Percentiles rank a stretch among this genome's conserved stretches.
phyloP scores from a whole-genome alignment of 2,888 invertebrate species.

The Gasteruption jaculator region DNA sequence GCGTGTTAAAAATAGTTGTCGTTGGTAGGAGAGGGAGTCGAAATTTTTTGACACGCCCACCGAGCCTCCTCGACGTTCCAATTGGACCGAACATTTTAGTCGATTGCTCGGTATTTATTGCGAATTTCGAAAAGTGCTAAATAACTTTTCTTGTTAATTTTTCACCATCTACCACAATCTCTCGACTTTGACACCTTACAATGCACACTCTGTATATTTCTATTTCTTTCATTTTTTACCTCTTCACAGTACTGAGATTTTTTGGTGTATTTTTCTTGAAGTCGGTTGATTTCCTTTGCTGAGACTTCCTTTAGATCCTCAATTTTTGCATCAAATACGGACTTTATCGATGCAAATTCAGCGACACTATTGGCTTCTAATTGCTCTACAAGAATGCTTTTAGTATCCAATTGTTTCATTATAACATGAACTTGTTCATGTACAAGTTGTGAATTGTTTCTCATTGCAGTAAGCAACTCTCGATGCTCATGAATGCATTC shows the following conservation, averaged over 20 bases:
- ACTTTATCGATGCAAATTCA: slow-evolving; percentile 37
- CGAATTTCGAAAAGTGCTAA: too few relatives aligned
- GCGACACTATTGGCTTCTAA: slow-evolving; percentile 34
- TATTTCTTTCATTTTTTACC: too few relatives aligned
- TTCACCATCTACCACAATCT: too few relatives aligned
- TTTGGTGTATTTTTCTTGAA: slow-evolving; percentile 30
- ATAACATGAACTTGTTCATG: slow-evolving; percentile 37
- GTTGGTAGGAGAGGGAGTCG: too few relatives aligned
- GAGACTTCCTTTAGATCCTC: slow-evolving; percentile 33
- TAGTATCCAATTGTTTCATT: slow-evolving; percentile 35
- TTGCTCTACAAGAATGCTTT: slow-evolving; percentile 36
- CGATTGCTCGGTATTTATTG: too few relatives aligned
- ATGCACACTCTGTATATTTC: too few relatives aligned
- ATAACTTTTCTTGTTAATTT: too few relatives aligned
- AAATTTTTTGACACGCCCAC: too few relatives aligned
- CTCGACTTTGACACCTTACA: too few relatives aligned
- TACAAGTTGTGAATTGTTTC: slow-evolving; percentile 36
- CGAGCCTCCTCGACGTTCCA: too few relatives aligned
- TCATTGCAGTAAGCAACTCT: slow-evolving; percentile 35
- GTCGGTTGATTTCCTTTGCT: slow-evolving; percentile 31
- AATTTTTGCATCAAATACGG: slow-evolving; percentile 35
- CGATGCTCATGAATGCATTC: slow-evolving; percentile 35
- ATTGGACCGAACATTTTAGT: too few relatives aligned
- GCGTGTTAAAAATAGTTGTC: too few relatives aligned
- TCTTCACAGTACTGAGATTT: slow-evolving; percentile 32